Percentiles rank a stretch among this genome's conserved stretches.
Conservation (phyloP, 2,888 invertebrate species). For the Conus canariensis region DNA sequence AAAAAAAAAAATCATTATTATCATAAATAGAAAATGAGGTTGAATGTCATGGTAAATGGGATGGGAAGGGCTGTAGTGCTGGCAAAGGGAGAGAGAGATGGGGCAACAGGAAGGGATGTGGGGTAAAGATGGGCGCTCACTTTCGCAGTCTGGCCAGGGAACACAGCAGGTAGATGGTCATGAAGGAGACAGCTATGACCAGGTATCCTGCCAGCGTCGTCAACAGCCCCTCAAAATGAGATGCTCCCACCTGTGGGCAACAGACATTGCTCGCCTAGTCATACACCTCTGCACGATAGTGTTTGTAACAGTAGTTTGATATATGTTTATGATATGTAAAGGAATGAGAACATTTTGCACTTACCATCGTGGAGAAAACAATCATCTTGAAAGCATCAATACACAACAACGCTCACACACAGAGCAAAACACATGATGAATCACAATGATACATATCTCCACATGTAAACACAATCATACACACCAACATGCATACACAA, state of each 20-base stretch:
- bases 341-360: too few species aligned
- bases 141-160: constrained; percentile 89
- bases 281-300: too few species aligned
- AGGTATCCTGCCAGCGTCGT: constrained; percentile 96
- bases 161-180: constrained; percentile 91
- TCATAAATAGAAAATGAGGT: too few species aligned
- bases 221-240: constrained; percentile 94
- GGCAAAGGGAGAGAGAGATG: too few species aligned
- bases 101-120: too few species aligned
- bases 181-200: constrained; percentile 89
- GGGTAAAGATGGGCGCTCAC: constrained; percentile 79
- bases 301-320: too few species aligned
- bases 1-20: too few species aligned
- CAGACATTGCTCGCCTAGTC: too few species aligned
- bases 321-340: too few species aligned
- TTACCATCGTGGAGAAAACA: constrained; percentile 39
- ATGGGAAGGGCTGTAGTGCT: too few species aligned
- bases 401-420: not conserved
- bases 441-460: not conserved
- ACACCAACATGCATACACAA: not conserved
- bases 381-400: not conserved
- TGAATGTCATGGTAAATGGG: too few species aligned
- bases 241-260: constrained; percentile 83
- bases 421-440: not conserved
- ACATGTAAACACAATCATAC: too few species aligned